These are phyloP conservation scores for Eulimnadia texana DNA, from an alignment of 1,140 invertebrate genomes.

Conservation along the genomic window DNA sequence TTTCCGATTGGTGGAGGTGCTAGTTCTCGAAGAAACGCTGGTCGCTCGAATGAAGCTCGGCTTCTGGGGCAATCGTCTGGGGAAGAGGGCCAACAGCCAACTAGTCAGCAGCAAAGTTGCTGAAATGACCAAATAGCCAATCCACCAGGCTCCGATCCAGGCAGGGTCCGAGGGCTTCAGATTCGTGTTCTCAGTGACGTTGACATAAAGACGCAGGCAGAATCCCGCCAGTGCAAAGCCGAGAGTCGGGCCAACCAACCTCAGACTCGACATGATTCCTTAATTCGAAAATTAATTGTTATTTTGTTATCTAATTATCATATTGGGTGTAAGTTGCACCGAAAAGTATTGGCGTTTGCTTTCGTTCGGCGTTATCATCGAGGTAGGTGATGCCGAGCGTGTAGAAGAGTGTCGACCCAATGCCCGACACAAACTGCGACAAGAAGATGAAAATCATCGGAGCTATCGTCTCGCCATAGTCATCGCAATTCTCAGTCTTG, in stretches of 20 bases:
- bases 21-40: background rate
- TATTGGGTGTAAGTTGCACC: slow-evolving; percentile 30
- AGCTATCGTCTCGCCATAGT: slow-evolving; percentile 11
- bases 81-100: slow-evolving; percentile 18
- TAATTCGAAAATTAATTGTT: background rate
- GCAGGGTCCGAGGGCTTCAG: slow-evolving; percentile 51
- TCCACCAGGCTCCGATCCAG: slow-evolving; percentile 65
- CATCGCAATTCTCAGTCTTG: background rate
- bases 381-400: slow-evolving; percentile 51
- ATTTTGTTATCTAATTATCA: background rate
- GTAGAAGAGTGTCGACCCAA: slow-evolving; percentile 47
- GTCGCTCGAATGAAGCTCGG: background rate
- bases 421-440: slow-evolving; percentile 48
- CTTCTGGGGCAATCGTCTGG: slow-evolving; percentile 10
- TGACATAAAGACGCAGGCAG: slow-evolving; percentile 50
- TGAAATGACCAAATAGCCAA: slow-evolving; percentile 26
- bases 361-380: slow-evolving; percentile 53
- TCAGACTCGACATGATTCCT: slow-evolving; percentile 29
- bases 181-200: slow-evolving; percentile 46
- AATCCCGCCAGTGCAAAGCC: slow-evolving; percentile 53
- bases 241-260: slow-evolving; percentile 53
- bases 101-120: slow-evolving; percentile 1
- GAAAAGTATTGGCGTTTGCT: slow-evolving; percentile 46
- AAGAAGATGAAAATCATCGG: slow-evolving; percentile 44
- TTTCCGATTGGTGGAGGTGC: background rate